Evolutionary conservation across 2,113 vertebrate genomes (phyloP).

Genomic region (Caloenas nicobarica): DNA sequence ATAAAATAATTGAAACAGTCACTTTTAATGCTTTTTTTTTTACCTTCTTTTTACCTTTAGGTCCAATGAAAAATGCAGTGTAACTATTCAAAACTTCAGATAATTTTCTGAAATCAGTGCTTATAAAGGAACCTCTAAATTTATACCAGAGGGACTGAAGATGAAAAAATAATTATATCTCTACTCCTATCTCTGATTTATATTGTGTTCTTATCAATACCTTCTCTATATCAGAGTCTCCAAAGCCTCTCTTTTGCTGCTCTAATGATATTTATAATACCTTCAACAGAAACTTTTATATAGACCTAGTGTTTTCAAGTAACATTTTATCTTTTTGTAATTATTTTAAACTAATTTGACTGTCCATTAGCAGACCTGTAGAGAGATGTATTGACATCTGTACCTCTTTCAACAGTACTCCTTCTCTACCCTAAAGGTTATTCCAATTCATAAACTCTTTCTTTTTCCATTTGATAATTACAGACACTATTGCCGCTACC

Average conservation of each 20-base stretch:
- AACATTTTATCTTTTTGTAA: background rate
- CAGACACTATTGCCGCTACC: background rate
- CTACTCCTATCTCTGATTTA: background rate
- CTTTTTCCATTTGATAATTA: background rate
- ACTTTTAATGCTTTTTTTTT: background rate
- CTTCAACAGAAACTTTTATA: background rate
- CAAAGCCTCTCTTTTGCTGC: background rate
- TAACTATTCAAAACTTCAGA: background rate
- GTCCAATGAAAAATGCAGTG: background rate
- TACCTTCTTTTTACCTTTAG: background rate
- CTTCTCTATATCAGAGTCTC: background rate
- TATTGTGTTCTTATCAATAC: background rate
- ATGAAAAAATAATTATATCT: background rate
- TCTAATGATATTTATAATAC: background rate
- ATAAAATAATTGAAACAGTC: background rate
- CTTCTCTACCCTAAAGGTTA: background rate
- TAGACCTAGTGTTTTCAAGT: background rate
- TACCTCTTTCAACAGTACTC: background rate
- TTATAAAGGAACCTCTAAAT: background rate
- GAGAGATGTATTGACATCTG: accelerated
- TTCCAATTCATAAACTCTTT: background rate
- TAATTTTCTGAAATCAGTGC: background rate
- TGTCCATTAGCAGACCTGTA: background rate
- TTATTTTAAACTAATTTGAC: background rate
- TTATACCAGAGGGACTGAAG: background rate